phyloP scores from a whole-genome alignment of 23 tunicate genomes.

The Clavelina lepadiformis region DNA sequence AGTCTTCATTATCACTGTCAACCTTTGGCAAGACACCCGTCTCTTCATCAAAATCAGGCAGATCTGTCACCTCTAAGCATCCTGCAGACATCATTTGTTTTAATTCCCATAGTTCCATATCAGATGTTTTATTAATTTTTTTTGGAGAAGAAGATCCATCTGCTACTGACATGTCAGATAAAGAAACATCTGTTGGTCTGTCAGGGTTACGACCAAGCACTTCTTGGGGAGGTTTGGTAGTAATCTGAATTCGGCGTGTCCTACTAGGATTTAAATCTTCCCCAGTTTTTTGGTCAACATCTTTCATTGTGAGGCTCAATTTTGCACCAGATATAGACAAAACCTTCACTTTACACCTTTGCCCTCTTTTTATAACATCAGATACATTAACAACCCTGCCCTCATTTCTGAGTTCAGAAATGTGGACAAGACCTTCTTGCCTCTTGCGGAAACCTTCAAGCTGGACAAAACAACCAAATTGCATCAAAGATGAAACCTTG shows the following conservation, averaged over 20 bases:
- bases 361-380: slow-evolving; percentile 79
- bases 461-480: slow-evolving; percentile 96
- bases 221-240: slow-evolving; percentile 31
- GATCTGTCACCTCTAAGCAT: slow-evolving; percentile 77
- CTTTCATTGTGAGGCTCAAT: slow-evolving; percentile 78
- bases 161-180: slow-evolving; percentile 7
- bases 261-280: slow-evolving; percentile 89
- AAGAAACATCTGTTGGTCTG: slow-evolving; percentile 37
- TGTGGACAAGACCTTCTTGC: slow-evolving; percentile 87
- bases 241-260: slow-evolving; percentile 49
- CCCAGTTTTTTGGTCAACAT: slow-evolving; percentile 90
- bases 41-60: slow-evolving; percentile 94
- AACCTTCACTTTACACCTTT: slow-evolving; percentile 86
- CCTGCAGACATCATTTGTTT: slow-evolving; percentile 97
- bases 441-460: slow-evolving; percentile 61
- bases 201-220: slow-evolving; percentile 83
- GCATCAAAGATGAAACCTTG: slow-evolving; percentile 82
- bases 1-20: slow-evolving; percentile 94
- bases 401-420: slow-evolving; percentile 76
- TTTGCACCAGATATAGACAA: slow-evolving; percentile 80
- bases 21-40: slow-evolving; percentile 79
- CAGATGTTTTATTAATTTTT: slow-evolving; percentile 75
- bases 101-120: slow-evolving; percentile 93
- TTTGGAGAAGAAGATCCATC: slow-evolving; percentile 18
- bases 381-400: slow-evolving; percentile 76